Percentiles rank a stretch among this genome's conserved stretches.
phyloP scores from a whole-genome alignment of 2,797 vertebrate genomes.

The Columba guinea region DNA sequence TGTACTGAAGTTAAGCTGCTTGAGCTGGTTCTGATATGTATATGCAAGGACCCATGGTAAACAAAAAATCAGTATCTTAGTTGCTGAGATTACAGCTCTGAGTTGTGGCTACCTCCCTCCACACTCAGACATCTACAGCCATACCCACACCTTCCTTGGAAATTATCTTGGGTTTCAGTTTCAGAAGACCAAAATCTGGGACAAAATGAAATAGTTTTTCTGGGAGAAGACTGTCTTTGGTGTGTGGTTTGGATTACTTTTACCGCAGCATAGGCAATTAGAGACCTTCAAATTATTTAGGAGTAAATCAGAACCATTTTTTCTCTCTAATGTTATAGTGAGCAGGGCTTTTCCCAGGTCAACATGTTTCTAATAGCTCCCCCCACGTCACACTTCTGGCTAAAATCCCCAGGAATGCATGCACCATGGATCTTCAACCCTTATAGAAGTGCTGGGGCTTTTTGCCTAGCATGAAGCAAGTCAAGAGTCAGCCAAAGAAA shows the following conservation, averaged over 20 bases:
- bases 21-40: not conserved
- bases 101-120: slow-evolving; percentile 38
- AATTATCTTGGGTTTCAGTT: not conserved
- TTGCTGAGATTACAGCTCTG: slow-evolving; percentile 16
- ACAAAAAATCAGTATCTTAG: slow-evolving; percentile 1
- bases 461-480: not conserved
- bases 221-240: not conserved
- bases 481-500: not conserved
- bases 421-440: not conserved
- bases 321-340: not conserved
- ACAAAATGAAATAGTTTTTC: not conserved
- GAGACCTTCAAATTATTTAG: not conserved
- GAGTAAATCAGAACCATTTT: not conserved
- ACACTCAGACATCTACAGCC: slow-evolving; percentile 14
- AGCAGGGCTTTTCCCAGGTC: not conserved
- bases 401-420: not conserved
- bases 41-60: not conserved
- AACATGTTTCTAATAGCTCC: not conserved
- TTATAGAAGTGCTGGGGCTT: not conserved
- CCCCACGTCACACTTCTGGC: not conserved
- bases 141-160: not conserved
- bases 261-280: not conserved
- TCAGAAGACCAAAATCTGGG: not conserved
- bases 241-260: not conserved
- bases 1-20: not conserved